Base-by-base conservation (phyloP, 2,888 invertebrate genomes). In the Scaptomyza parva region DNA sequence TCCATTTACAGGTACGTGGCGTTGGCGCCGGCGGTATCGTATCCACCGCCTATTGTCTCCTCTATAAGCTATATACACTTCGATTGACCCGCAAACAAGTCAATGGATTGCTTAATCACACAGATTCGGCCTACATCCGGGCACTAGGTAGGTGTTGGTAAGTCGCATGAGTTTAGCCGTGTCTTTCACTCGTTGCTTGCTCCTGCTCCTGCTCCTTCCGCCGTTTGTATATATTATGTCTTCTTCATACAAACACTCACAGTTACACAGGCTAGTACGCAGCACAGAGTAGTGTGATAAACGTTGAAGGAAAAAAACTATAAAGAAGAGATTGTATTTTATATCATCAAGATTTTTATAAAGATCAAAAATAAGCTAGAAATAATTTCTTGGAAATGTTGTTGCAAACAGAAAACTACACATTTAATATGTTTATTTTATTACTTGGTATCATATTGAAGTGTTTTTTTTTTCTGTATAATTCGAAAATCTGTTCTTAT, bases 11-110 rank as follows among this genome's bases (percentile, higher is more conserved):
- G 96, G 97, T 99, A 6, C 95, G 99, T 73, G 99, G 99, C 26
- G 99, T 99, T 28, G 99, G 99, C 37, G 99, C 99, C 39, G 99
- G 99, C 53, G 99, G 99, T 50, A 99, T 99, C 67, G 99, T 99
- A 18, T 99, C 99, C n/a, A 99, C 99, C 63, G 99, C 99, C 0
- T 99, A 97, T 92, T 99, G 99, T 92, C 94, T 99, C n/a, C 94
- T 99, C 30, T 99, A 99, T 93, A 99, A 99, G 92, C 93, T 99
- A 71, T 99, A 98, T 92, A 99, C 99, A 0, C 93, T 99, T 86
- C 96, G 97, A 83, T 93, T 99, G 78, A 99, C 99, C n/a, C 94
- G 99, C 70, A 99, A 99, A 92, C 99, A 99, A 92, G 94, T 99
- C 75, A 98, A 97, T 90, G 98, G 98, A 57, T 94, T 99, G 70